Conservation (phyloP, 1,140 invertebrate species). For the Formica selysi region DNA sequence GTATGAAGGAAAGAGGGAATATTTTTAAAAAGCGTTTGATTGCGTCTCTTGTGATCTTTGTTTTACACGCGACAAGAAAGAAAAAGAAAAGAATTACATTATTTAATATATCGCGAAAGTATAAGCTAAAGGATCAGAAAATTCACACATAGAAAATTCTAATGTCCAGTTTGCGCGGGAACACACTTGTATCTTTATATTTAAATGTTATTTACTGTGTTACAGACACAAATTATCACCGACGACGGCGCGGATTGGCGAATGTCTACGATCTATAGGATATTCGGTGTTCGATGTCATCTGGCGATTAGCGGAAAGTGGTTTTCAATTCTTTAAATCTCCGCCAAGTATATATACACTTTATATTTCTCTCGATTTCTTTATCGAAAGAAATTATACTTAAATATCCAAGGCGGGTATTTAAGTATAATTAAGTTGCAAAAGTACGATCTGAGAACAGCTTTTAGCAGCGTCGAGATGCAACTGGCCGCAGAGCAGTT, state of each 20-base stretch:
- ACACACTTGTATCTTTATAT: conserved; percentile 13
- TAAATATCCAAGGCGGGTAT: neutral
- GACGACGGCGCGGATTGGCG: neutral
- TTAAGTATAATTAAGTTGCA: neutral
- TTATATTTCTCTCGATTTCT: conserved; percentile 24
- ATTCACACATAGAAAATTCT: neutral
- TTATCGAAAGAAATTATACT: neutral
- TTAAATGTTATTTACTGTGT: conserved; percentile 41
- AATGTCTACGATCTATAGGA: conserved; percentile 15
- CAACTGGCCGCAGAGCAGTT: neutral
- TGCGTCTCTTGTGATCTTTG: neutral
- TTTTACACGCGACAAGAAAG: neutral
- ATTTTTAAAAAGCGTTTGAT: neutral
- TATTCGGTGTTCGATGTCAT: conserved; percentile 44
- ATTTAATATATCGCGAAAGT: no score
- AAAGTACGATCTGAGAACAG: neutral
- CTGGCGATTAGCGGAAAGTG: neutral
- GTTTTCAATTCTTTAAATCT: conserved; percentile 6
- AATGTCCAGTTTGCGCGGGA: neutral
- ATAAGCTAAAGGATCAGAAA: no score
- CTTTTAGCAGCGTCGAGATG: neutral
- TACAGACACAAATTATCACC: conserved; percentile 29
- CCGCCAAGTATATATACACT: conserved; percentile 8
- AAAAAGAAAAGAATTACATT: neutral
- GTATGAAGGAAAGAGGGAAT: neutral